Conservation (phyloP, 2,113 vertebrate species). For the Rhinogobius similis region DNA sequence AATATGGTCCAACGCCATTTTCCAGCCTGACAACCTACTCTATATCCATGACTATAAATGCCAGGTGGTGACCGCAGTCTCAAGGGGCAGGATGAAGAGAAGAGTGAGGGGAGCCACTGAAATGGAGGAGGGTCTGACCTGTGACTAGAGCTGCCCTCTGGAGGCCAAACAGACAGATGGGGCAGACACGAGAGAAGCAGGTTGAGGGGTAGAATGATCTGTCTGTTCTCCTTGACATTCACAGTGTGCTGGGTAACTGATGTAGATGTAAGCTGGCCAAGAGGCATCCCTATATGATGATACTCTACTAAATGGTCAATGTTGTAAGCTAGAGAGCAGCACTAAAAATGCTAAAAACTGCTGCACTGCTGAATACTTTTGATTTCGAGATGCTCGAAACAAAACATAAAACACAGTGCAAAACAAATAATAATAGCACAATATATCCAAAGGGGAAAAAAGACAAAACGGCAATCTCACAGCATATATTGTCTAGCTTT, state of each 20-base stretch:
- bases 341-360: not conserved
- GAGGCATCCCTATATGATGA: slow-evolving; percentile 45
- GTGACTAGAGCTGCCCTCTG: slow-evolving; percentile 20
- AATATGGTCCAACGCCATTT: slow-evolving; percentile 33
- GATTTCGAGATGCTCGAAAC: not conserved
- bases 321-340: slow-evolving; percentile 21
- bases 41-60: slow-evolving; percentile 55
- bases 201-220: slow-evolving; percentile 45
- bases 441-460: too few relatives aligned
- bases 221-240: slow-evolving; percentile 61
- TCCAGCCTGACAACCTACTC: slow-evolving; percentile 29
- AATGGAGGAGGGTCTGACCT: slow-evolving; percentile 50
- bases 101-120: slow-evolving; percentile 25
- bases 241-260: slow-evolving; percentile 8
- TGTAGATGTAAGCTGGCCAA: too few relatives aligned
- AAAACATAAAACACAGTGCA: too few relatives aligned
- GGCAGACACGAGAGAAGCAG: slow-evolving; percentile 24
- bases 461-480: too few relatives aligned
- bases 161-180: slow-evolving; percentile 29
- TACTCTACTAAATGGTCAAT: slow-evolving; percentile 15
- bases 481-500: too few relatives aligned
- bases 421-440: too few relatives aligned
- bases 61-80: slow-evolving; percentile 45
- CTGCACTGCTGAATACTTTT: not conserved
- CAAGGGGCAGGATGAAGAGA: slow-evolving; percentile 35